These are phyloP conservation scores for Meloe dianella DNA, from an alignment of 2,888 invertebrate species.

Conservation along the genomic window DNA sequence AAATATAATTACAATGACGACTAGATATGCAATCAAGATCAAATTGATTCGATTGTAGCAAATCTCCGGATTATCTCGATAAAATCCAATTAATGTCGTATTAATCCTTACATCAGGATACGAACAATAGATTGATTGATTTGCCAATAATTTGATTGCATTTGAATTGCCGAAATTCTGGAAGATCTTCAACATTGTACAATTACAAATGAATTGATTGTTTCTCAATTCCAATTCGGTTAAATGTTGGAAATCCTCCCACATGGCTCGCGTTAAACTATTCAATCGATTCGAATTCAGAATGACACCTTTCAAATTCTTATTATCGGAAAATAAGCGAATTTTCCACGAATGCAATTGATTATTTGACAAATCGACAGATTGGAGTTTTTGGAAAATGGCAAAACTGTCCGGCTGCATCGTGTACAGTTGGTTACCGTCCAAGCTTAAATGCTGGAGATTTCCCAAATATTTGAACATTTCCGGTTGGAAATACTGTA, in stretches of 20 bases:
- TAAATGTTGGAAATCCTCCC: slow-evolving; percentile 63
- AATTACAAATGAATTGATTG: slow-evolving; percentile 66
- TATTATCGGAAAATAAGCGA: slow-evolving; percentile 61
- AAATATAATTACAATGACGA: not conserved
- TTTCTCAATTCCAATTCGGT: slow-evolving; percentile 60
- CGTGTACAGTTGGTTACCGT: slow-evolving; percentile 62
- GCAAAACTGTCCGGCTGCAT: slow-evolving; percentile 59
- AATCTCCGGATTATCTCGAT: slow-evolving; percentile 23
- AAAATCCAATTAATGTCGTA: slow-evolving; percentile 42
- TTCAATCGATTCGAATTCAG: slow-evolving; percentile 65
- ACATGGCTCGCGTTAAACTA: slow-evolving; percentile 64
- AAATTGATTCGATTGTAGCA: not conserved
- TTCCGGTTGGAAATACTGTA: slow-evolving; percentile 57
- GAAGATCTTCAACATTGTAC: slow-evolving; percentile 43
- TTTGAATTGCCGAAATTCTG: slow-evolving; percentile 4
- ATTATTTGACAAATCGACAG: slow-evolving; percentile 64
- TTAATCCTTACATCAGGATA: slow-evolving; percentile 42
- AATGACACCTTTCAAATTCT: slow-evolving; percentile 57
- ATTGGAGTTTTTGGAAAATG: slow-evolving; percentile 59
- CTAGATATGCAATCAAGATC: not conserved
- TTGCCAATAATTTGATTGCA: slow-evolving; percentile 25
- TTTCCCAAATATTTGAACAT: slow-evolving; percentile 62
- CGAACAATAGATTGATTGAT: slow-evolving; percentile 36
- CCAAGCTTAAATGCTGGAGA: slow-evolving; percentile 62
- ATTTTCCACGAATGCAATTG: slow-evolving; percentile 63